Percentiles rank a stretch among this genome's conserved stretches.
phyloP scores from a whole-genome alignment of 2,888 invertebrate genomes.

The Cheilosia soror region DNA sequence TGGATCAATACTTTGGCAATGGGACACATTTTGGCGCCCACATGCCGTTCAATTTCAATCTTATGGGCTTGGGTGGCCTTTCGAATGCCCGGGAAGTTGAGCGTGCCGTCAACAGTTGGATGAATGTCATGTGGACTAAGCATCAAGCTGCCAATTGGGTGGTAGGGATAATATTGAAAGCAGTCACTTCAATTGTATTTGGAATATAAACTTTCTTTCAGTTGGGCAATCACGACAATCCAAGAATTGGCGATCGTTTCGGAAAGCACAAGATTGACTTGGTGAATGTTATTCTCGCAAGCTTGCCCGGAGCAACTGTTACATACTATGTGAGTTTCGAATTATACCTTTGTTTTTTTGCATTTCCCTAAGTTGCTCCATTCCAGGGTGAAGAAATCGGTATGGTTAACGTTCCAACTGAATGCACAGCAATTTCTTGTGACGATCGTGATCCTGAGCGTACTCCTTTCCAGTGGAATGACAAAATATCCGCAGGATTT shows the following conservation, averaged over 20 bases:
- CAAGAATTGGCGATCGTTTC: constrained; percentile 86
- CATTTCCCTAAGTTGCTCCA: neutral
- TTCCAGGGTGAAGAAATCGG: constrained; percentile 88
- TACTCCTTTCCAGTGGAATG: constrained; percentile 87
- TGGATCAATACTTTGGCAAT: constrained; percentile 86
- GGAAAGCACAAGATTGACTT: constrained; percentile 87
- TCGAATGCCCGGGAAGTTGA: constrained; percentile 85
- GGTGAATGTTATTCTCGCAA: constrained; percentile 88
- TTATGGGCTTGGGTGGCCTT: constrained; percentile 84
- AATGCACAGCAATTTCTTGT: constrained; percentile 83
- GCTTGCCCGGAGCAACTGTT: constrained; percentile 87
- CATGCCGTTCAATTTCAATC: constrained; percentile 88
- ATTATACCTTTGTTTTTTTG: neutral
- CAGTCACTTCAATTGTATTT: neutral
- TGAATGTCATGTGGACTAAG: constrained; percentile 85
- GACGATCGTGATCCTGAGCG: constrained; percentile 85
- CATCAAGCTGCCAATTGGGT: constrained; percentile 87
- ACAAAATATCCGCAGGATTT: constrained; percentile 81
- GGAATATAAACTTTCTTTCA: constrained; percentile 77
- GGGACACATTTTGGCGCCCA: constrained; percentile 84
- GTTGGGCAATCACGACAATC: constrained; percentile 89
- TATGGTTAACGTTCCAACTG: constrained; percentile 84
- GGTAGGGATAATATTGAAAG: constrained; percentile 81
- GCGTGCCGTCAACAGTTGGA: constrained; percentile 85
- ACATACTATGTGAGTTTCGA: constrained; percentile 88